Evolutionary conservation across 1,140 invertebrate species (phyloP).

Genomic region (Eurosta solidaginis): DNA sequence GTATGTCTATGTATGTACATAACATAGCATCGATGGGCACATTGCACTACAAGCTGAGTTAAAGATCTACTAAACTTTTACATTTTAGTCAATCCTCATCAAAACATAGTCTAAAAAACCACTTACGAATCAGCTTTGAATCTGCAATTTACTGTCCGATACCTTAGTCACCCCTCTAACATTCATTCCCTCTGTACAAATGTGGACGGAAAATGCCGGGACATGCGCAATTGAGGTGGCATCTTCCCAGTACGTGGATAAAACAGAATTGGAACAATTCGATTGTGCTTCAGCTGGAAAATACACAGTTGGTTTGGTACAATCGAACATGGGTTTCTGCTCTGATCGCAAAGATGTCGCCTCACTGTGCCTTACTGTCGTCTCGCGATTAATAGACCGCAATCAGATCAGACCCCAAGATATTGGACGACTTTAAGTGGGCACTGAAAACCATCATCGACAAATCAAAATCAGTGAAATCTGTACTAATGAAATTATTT

Average conservation of each 20-base stretch:
- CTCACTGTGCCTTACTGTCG: constrained; percentile 91
- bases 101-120: too few relatives aligned
- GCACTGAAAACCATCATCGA: constrained; percentile 97
- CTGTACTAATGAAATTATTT: constrained; percentile 95
- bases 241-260: constrained; percentile 90
- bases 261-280: constrained; percentile 86
- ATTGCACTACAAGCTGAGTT: too few relatives aligned
- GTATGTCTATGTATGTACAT: too few relatives aligned
- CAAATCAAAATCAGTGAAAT: constrained; percentile 98
- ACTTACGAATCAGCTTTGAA: too few relatives aligned
- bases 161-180: too few relatives aligned
- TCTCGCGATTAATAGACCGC: constrained; percentile 78
- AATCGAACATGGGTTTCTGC: constrained; percentile 95
- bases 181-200: too few relatives aligned
- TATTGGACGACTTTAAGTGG: constrained; percentile 93
- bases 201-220: constrained; percentile 87
- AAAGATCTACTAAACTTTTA: too few relatives aligned
- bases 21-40: too few relatives aligned
- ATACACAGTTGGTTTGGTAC: constrained; percentile 95
- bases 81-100: too few relatives aligned
- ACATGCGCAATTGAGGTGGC: constrained; percentile 93
- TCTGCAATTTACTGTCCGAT: too few relatives aligned
- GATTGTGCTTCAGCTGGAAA: constrained; percentile 88
- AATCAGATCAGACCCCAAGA: constrained; percentile 73
- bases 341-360: constrained; percentile 96